phyloP scores from a whole-genome alignment of 2,888 invertebrate genomes.

The Andrena chrysosceles region DNA sequence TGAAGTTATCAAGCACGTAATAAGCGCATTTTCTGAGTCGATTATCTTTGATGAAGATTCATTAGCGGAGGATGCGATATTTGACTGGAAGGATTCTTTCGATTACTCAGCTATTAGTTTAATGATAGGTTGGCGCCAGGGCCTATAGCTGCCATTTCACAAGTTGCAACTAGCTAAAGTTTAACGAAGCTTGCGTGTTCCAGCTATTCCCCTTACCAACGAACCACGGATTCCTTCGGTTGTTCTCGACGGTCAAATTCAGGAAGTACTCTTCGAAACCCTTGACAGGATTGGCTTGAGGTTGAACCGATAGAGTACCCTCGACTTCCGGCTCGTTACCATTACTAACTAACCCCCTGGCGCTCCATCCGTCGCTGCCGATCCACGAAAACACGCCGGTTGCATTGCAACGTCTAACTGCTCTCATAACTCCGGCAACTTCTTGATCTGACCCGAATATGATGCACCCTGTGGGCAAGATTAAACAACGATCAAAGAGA shows the following conservation, averaged over 20 bases:
- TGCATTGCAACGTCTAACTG: slow-evolving; percentile 94
- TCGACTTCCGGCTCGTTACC: slow-evolving; percentile 96
- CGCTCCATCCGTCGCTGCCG: slow-evolving; percentile 98
- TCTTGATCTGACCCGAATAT: slow-evolving; percentile 99
- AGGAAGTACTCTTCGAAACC: slow-evolving; percentile 96
- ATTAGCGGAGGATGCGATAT: neutral
- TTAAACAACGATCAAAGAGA: neutral
- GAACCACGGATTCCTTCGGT: slow-evolving; percentile 98
- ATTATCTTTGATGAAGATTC: neutral
- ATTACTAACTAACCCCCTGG: slow-evolving; percentile 91
- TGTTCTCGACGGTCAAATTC: slow-evolving; percentile 93
- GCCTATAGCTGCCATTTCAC: neutral
- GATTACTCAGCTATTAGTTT: neutral
- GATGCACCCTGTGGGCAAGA: slow-evolving; percentile 88
- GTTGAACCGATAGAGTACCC: slow-evolving; percentile 98
- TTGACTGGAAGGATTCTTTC: neutral
- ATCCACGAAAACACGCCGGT: slow-evolving; percentile 98
- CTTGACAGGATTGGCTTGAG: slow-evolving; percentile 94
- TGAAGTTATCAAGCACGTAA: too few species aligned
- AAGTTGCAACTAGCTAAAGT: slow-evolving; percentile 59
- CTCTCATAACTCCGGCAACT: slow-evolving; percentile 97
- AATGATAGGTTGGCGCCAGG: neutral
- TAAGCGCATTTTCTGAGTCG: too few species aligned
- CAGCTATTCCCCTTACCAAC: slow-evolving; percentile 88
- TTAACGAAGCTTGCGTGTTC: slow-evolving; percentile 53